A percentile compares a stretch with the other conserved stretches of the same genome.
Evolutionary conservation across 2,888 invertebrate species (phyloP).

Genomic region (Melanostoma mellinum): DNA sequence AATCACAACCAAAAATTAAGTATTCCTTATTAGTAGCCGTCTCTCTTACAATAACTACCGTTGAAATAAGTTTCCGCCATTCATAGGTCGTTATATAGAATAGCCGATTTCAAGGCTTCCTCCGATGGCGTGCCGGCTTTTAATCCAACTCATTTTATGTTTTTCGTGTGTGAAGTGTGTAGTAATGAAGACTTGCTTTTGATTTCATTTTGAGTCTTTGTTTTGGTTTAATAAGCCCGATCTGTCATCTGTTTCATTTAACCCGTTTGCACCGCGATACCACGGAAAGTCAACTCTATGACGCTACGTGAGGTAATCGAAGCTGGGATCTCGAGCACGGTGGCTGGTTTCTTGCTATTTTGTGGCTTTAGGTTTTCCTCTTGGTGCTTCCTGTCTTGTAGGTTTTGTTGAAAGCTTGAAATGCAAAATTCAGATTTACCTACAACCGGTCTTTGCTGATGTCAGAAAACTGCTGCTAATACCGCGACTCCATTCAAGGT

Average conservation of each 20-base stretch:
- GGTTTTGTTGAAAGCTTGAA: background rate
- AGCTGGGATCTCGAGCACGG: too few species aligned
- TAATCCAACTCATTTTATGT: background rate
- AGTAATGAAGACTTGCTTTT: background rate
- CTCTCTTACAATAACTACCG: constrained; percentile 11
- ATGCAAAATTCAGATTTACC: constrained; percentile 8
- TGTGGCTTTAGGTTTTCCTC: too few species aligned
- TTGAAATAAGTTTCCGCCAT: constrained; percentile 48
- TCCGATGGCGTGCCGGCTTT: background rate
- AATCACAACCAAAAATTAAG: constrained; percentile 7
- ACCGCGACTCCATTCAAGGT: constrained; percentile 37
- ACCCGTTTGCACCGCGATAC: background rate
- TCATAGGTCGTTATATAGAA: constrained; percentile 16
- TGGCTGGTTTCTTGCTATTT: background rate
- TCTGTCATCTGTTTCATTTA: background rate
- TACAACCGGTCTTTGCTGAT: constrained; percentile 25
- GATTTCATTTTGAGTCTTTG: background rate
- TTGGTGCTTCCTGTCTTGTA: background rate
- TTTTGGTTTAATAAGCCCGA: background rate
- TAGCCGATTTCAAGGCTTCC: background rate
- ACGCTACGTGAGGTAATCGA: background rate
- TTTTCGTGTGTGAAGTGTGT: background rate
- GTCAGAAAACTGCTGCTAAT: background rate
- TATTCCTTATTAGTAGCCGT: constrained; percentile 24
- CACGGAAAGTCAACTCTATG: background rate